Evolutionary conservation across 1,140 invertebrate species (phyloP), one percentile per base, ranked within the genome.

Genomic region (Battus philenor): DNA sequence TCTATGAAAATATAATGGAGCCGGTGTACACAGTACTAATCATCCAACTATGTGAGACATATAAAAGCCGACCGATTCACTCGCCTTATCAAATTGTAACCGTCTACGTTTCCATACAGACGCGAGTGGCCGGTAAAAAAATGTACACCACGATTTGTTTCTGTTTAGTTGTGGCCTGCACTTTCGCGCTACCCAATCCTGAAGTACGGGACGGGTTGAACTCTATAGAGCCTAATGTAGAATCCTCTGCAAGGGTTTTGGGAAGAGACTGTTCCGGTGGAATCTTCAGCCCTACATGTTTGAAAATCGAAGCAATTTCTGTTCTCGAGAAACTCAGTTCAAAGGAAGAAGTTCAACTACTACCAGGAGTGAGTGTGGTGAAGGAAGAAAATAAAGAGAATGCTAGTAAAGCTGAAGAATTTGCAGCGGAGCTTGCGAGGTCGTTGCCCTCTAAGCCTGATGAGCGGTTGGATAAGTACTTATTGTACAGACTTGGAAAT

Each of bases 261-360:
- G 61, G 66, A 5, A 90, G 89, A 54, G 91, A 93, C 56, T 95
- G 93, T 59, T 80, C 87, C 11, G 71, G 59, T 6, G 90, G 90
- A 3, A 87, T 89, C 0, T 94, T 94, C 56, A 93, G 91, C 75
- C 86, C 90, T 4, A 93, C 91, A 16, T 95, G 93, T 61, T 76
- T 94, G 7, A 94, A 94, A 69, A 83, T 95, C 32, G 93, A 94
- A 74, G 89, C 94, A n/a, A 90, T 93, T 6, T 90, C 91, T 1
- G 89, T 94, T 60, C 86, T 95, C 16, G 93, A 94, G 57, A 90
- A 90, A 52, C 66, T 94, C 2, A 91, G 90, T 15, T 87, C 90
- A 32, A 89, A 90, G 31, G 87, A 91, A 18, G 87, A 90, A 56
- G 78, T 91, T 12, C 88, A 88, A 43, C 85, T 94, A 0, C 55